Percentiles rank a stretch among this genome's conserved stretches.
phyloP scores from a whole-genome alignment of 53 echinoderm and acorn worm genomes.

The Glandiceps talaboti region DNA sequence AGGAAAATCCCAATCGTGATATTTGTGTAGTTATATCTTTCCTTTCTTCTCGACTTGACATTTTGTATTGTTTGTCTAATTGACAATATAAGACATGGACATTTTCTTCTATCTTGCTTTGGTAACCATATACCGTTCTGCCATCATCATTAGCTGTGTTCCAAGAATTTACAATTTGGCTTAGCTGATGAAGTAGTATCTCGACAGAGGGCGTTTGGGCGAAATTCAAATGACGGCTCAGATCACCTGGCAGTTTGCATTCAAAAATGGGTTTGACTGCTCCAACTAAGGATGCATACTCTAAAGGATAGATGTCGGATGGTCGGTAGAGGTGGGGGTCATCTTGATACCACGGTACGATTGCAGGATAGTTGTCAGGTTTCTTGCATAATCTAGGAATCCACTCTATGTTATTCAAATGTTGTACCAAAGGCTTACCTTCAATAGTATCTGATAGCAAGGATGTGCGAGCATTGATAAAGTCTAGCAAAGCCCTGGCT shows the following conservation, averaged over 20 bases:
- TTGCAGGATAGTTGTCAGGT: constrained; percentile 2
- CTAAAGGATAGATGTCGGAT: not conserved
- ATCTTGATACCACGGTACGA: not conserved
- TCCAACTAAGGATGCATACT: not conserved
- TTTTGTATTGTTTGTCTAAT: not conserved
- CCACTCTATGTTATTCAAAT: constrained; percentile 23
- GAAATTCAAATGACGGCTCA: not conserved
- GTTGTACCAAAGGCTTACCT: constrained; percentile 13
- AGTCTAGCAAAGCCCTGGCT: constrained; percentile 19
- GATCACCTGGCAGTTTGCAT: not conserved
- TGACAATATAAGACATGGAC: not conserved
- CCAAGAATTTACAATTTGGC: not conserved
- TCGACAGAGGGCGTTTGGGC: not conserved
- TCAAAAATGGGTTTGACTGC: not conserved
- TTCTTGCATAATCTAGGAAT: constrained; percentile 23
- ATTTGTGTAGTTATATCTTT: no score
- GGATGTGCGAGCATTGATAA: constrained; percentile 5
- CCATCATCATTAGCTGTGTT: not conserved
- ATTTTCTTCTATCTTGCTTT: not conserved
- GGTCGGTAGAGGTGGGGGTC: not conserved
- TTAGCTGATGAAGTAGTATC: not conserved
- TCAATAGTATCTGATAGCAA: constrained; percentile 6
- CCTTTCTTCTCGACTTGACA: no score
- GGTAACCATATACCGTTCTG: not conserved
- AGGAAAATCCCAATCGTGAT: not conserved